phyloP scores from a whole-genome alignment of 2,797 vertebrate species.

The Zalophus californianus region DNA sequence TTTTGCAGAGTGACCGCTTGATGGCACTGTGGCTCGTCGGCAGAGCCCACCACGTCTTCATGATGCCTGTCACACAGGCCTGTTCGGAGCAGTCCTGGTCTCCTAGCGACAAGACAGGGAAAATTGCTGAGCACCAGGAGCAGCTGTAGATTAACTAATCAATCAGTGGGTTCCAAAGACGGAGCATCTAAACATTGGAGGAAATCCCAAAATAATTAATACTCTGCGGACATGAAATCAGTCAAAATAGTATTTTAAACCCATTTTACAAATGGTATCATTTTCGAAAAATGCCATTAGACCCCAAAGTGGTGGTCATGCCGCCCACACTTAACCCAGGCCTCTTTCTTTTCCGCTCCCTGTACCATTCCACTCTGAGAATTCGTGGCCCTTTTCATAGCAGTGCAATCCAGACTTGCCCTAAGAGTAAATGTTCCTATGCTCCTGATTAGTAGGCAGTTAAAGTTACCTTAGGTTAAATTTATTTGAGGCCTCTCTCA shows the following conservation, averaged over 20 bases:
- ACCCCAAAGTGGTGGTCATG: background rate
- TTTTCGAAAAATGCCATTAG: background rate
- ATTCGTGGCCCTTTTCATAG: background rate
- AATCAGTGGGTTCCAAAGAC: slow-evolving; percentile 62
- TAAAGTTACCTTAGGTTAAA: background rate
- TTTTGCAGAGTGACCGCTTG: background rate
- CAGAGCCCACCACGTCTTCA: background rate
- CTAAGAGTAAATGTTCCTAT: background rate
- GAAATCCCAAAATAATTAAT: slow-evolving; percentile 68
- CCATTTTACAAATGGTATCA: slow-evolving; percentile 54
- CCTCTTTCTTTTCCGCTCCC: background rate
- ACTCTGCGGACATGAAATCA: slow-evolving; percentile 25
- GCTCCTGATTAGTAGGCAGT: background rate
- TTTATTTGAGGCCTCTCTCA: background rate
- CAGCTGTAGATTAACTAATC: slow-evolving; percentile 62
- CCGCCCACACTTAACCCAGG: background rate
- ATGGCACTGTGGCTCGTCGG: slow-evolving; percentile 58
- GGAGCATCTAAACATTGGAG: slow-evolving; percentile 33
- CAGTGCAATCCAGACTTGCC: background rate
- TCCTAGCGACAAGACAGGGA: slow-evolving; percentile 63
- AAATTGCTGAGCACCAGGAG: slow-evolving; percentile 9
- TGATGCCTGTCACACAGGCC: background rate
- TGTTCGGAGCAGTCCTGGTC: background rate
- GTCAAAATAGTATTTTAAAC: slow-evolving; percentile 70
- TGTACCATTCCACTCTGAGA: background rate